Percentiles rank a stretch among this genome's conserved stretches.
Evolutionary conservation across 2,888 invertebrate species (phyloP).

Genomic region (Mesoligia furuncula): DNA sequence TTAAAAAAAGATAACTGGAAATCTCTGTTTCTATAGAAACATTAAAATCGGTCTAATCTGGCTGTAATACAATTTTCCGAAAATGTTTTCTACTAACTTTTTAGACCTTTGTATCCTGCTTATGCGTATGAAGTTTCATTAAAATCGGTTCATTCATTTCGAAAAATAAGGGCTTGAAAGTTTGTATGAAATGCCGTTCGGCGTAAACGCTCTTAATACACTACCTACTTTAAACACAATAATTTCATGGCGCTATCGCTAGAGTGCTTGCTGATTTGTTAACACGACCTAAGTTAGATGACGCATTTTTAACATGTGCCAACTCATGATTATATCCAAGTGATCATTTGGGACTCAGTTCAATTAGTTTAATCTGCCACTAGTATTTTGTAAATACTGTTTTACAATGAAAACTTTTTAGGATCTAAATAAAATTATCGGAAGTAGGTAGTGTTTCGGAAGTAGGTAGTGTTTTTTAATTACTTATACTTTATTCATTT

Average conservation of each 20-base stretch:
- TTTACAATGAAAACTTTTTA: background rate
- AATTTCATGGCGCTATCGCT: background rate
- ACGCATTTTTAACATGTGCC: background rate
- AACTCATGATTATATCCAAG: background rate
- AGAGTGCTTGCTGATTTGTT: background rate
- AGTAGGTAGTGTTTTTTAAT: background rate
- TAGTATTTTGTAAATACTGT: background rate
- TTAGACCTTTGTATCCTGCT: no score
- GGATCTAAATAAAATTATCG: background rate
- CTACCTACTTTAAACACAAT: background rate
- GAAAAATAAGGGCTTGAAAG: no score
- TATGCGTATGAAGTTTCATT: no score
- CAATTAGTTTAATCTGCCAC: conserved; percentile 6
- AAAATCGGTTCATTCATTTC: no score
- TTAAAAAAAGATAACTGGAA: no score
- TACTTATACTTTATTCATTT: background rate
- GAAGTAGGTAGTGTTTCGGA: conserved; percentile 3
- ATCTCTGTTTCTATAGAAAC: no score
- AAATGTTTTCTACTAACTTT: no score
- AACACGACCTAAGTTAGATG: background rate
- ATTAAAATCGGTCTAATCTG: no score
- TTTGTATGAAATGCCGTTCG: no score
- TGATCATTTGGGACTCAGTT: background rate
- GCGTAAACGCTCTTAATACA: no score
- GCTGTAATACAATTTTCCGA: no score